These are phyloP conservation scores for Thalassoma bifasciatum DNA, from an alignment of 2,113 vertebrate species.

Conservation along the genomic window DNA sequence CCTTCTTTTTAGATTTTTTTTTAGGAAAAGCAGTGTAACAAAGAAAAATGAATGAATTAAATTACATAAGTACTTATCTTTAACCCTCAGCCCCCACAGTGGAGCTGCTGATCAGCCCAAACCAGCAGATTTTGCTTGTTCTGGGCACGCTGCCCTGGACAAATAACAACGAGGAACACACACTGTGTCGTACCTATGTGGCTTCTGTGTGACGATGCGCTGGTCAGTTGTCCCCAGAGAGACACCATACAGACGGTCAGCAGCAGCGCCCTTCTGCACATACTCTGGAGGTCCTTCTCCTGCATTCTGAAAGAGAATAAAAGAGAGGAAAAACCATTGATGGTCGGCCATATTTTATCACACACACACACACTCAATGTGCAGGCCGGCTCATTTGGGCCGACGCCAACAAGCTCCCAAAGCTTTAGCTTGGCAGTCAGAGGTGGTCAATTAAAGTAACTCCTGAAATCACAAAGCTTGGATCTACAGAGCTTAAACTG, in stretches of 20 bases:
- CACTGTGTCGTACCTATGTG: slow-evolving; percentile 86
- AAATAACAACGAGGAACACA: not conserved
- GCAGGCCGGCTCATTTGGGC: slow-evolving; percentile 12
- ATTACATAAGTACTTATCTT: not conserved
- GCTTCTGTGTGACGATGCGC: slow-evolving; percentile 88
- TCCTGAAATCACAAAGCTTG: slow-evolving; percentile 43
- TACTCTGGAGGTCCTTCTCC: slow-evolving; percentile 86
- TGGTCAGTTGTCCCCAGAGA: slow-evolving; percentile 88
- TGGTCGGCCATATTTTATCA: slow-evolving; percentile 33
- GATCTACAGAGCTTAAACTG: slow-evolving; percentile 33
- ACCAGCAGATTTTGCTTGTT: slow-evolving; percentile 5
- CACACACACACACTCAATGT: slow-evolving; percentile 8
- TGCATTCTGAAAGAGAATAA: slow-evolving; percentile 84
- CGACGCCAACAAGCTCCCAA: slow-evolving; percentile 29
- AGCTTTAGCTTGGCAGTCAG: slow-evolving; percentile 36
- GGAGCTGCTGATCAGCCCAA: slow-evolving; percentile 1
- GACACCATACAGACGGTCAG: slow-evolving; percentile 89
- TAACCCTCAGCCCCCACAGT: slow-evolving; percentile 2
- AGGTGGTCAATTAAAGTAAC: slow-evolving; percentile 58
- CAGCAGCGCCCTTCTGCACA: slow-evolving; percentile 88
- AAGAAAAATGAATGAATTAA: not conserved
- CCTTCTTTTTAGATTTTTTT: not conserved
- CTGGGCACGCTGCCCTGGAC: slow-evolving; percentile 1
- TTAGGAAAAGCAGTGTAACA: not conserved
- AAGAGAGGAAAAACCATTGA: slow-evolving; percentile 8